Evolutionary conservation across 2,797 vertebrate genomes (phyloP).

Genomic region (Phylloscopus collybita): DNA sequence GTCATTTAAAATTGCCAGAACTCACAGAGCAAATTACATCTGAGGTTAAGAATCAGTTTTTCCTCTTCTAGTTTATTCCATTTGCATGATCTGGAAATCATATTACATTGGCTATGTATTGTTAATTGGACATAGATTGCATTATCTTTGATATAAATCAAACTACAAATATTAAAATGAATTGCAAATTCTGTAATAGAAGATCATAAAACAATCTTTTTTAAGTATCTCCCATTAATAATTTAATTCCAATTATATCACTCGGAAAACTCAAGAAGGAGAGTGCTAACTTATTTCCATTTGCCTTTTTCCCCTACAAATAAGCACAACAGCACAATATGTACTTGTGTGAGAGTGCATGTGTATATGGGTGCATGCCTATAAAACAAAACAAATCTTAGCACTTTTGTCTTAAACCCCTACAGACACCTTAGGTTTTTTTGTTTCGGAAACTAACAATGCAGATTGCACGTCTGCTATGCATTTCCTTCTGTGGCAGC

Average conservation of each 20-base stretch:
- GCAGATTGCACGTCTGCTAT: background rate
- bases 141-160: slow-evolving; percentile 93
- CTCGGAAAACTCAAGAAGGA: slow-evolving; percentile 79
- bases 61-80: slow-evolving; percentile 84
- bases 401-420: slow-evolving; percentile 30
- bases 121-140: slow-evolving; percentile 91
- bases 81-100: slow-evolving; percentile 89
- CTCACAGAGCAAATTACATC: slow-evolving; percentile 86
- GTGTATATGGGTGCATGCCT: background rate
- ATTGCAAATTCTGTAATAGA: slow-evolving; percentile 91
- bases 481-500: background rate
- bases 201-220: slow-evolving; percentile 92
- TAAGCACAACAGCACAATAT: slow-evolving; percentile 20
- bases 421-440: slow-evolving; percentile 1
- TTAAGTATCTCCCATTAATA: slow-evolving; percentile 91
- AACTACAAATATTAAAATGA: slow-evolving; percentile 93
- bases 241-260: slow-evolving; percentile 93
- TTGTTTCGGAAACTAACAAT: slow-evolving; percentile 3
- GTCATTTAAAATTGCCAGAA: slow-evolving; percentile 89
- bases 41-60: slow-evolving; percentile 84
- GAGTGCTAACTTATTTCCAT: slow-evolving; percentile 78
- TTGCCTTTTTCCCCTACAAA: slow-evolving; percentile 68
- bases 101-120: slow-evolving; percentile 89
- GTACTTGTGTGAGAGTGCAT: background rate
- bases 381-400: slow-evolving; percentile 53